Evolutionary conservation across 2,888 invertebrate genomes (phyloP).

Genomic region (Lasioglossum marginatum): DNA sequence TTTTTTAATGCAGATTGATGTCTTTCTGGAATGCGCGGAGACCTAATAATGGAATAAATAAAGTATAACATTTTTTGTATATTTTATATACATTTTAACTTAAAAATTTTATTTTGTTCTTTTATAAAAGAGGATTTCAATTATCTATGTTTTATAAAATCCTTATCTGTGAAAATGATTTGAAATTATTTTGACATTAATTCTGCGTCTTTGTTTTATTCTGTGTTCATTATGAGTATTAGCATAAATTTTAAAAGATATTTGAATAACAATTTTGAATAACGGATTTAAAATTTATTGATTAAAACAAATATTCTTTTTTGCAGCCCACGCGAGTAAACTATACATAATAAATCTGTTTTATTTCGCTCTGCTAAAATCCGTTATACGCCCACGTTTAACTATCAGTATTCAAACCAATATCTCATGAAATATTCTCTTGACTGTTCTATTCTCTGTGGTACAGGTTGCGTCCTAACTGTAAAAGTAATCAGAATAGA

Average conservation of each 20-base stretch:
- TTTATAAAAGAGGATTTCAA: neutral
- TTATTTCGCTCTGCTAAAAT: neutral
- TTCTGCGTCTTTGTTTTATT: neutral
- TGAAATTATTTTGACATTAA: neutral
- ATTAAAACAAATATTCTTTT: neutral
- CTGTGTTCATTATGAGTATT: neutral
- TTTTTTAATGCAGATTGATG: neutral
- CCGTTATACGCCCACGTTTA: neutral
- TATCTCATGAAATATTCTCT: conserved; percentile 10
- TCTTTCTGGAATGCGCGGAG: neutral
- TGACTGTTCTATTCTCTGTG: neutral
- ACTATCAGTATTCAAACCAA: neutral
- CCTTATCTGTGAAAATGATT: neutral
- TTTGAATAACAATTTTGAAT: too few relatives aligned
- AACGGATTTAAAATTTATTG: neutral
- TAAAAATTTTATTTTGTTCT: neutral
- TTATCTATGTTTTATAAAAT: neutral
- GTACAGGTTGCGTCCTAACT: neutral
- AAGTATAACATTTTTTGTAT: neutral
- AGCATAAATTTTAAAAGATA: neutral
- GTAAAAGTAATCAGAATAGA: neutral
- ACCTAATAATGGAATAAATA: neutral
- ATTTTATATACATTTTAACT: neutral
- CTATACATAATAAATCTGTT: neutral
- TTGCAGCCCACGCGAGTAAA: neutral